Conservation (phyloP, 2,113 vertebrate species). For the Chionis minor region DNA sequence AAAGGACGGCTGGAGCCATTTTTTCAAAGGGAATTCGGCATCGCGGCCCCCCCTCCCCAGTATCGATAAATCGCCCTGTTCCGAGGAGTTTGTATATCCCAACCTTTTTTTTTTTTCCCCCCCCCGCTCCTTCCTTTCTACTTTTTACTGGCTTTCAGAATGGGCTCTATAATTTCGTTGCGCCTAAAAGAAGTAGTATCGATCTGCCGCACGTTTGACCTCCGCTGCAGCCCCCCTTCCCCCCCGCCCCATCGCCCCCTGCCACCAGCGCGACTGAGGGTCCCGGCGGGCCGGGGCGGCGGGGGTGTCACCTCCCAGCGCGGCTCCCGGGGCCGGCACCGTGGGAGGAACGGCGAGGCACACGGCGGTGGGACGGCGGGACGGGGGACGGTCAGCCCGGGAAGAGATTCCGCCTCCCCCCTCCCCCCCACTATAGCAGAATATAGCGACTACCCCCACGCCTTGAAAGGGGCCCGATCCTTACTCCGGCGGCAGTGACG, state of each 20-base stretch:
- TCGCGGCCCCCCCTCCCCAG: too few species aligned
- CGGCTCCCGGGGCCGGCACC: not conserved
- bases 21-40: slow-evolving; percentile 3
- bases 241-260: too few species aligned
- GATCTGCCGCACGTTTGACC: not conserved
- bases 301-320: not conserved
- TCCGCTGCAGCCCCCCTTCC: not conserved
- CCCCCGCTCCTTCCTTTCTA: not conserved
- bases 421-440: not conserved
- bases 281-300: not conserved
- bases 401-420: not conserved
- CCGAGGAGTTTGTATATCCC: not conserved
- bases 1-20: not conserved
- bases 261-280: too few species aligned
- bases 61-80: not conserved
- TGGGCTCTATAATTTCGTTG: not conserved
- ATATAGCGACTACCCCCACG: not conserved
- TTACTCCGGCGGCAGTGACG: not conserved
- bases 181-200: not conserved
- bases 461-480: not conserved
- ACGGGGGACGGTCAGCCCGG: not conserved
- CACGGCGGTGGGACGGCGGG: not conserved
- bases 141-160: not conserved
- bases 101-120: not conserved
- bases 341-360: too few species aligned